Conservation (phyloP, 2,797 vertebrate genomes). For the Urophycis tenuis region DNA sequence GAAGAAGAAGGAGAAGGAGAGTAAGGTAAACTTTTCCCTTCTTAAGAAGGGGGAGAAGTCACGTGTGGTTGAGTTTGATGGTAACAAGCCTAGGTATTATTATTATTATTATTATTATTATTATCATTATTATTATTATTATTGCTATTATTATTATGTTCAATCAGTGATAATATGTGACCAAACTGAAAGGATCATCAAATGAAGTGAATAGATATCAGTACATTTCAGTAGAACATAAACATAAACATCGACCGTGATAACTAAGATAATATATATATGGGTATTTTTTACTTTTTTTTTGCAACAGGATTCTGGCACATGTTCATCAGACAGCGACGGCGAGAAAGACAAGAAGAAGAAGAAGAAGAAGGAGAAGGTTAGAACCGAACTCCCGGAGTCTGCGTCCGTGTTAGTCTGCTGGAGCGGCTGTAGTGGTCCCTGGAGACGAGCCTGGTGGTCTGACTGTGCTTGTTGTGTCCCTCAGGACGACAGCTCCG, state of each 20-base stretch:
- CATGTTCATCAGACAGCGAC: constrained; percentile 38
- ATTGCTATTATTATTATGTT: no score
- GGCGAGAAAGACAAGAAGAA: constrained; percentile 42
- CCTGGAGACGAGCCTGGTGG: not conserved
- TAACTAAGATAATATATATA: not conserved
- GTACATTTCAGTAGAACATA: not conserved
- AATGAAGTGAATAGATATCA: not conserved
- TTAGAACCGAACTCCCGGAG: constrained; percentile 12
- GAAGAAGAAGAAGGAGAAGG: constrained; percentile 47
- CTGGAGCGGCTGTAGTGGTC: not conserved
- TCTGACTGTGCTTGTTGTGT: not conserved
- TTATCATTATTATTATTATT: no score
- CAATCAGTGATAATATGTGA: not conserved
- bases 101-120: no score
- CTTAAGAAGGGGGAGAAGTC: not conserved
- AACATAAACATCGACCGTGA: not conserved
- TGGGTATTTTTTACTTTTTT: not conserved
- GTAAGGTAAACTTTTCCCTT: not conserved
- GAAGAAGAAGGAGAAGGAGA: constrained; percentile 21
- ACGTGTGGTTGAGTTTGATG: not conserved
- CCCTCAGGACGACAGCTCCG: constrained; percentile 12
- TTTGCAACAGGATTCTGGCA: constrained; percentile 32
- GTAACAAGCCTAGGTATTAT: not conserved
- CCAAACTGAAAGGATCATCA: no score
- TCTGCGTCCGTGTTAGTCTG: not conserved